Evolutionary conservation across 2,797 vertebrate genomes (phyloP).

Genomic region (Melanogrammus aeglefinus): DNA sequence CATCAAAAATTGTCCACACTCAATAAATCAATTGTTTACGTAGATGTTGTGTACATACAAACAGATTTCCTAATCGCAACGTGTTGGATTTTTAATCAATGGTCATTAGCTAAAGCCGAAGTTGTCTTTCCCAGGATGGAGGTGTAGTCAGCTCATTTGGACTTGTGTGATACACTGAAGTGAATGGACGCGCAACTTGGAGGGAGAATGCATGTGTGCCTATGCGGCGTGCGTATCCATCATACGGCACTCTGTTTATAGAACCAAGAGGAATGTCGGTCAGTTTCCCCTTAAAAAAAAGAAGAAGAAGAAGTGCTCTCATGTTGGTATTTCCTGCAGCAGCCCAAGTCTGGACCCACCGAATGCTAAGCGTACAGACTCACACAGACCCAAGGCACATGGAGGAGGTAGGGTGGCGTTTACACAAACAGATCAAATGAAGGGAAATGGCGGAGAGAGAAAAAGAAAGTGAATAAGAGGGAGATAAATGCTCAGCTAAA

Average conservation of each 20-base stretch:
- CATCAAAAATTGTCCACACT: no score
- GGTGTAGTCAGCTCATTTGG: neutral
- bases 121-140: neutral
- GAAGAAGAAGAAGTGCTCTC: constrained; percentile 30
- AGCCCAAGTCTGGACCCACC: constrained; percentile 31
- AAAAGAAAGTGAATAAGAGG: neutral
- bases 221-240: constrained; percentile 33
- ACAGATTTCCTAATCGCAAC: neutral
- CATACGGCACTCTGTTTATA: constrained; percentile 53
- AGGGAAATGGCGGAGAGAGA: neutral
- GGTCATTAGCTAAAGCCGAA: neutral
- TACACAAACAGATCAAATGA: neutral
- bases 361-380: constrained; percentile 11
- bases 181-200: neutral
- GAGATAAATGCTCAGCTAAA: neutral
- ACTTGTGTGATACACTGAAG: constrained; percentile 1
- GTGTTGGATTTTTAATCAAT: neutral
- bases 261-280: constrained; percentile 58
- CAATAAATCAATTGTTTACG: no score
- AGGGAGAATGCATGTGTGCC: constrained; percentile 10
- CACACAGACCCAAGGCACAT: neutral
- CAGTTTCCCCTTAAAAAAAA: constrained; percentile 48
- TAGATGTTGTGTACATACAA: no score
- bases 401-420: neutral
- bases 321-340: constrained; percentile 67